Base-by-base conservation (phyloP, 2,113 vertebrate genomes). In the Cyrtonyx montezumae region DNA sequence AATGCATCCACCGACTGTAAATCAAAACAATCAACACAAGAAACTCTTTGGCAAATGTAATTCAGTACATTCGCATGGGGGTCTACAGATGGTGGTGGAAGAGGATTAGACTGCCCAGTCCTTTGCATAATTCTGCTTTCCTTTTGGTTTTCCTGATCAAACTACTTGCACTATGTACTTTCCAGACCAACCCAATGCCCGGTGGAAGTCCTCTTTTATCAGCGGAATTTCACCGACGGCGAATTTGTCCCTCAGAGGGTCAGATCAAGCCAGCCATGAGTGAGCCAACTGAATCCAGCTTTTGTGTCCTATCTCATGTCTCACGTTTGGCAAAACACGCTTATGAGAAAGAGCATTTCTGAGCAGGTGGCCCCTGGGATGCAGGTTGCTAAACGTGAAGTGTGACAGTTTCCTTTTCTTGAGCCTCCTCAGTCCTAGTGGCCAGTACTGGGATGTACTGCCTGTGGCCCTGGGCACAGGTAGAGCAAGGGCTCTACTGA, bases 31-130 rank as follows among this genome's bases (percentile, higher is more conserved):
- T 85, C 98, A 98, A 97, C 97, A 98, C 97, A 98, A 98, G 98
- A 97, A 98, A 98, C 97, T 98, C 98, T 99, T 99, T 99, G 98
- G 98, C 98, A 98, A 98, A 98, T 98, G 98, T 98, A 97, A 97
- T 98, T 96, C 97, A 96, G 94, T 98, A 98, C 98, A 98, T 98
- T 98, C 97, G 98, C 97, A 97, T 98, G 95, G 97, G 96, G 97
- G 97, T 97, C 95, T 96, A 96, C 97, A 96, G 93, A 94, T 96
- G 94, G 93, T 90, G 94, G 91, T 90, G 88, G 94, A 87, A 95
- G 92, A 96, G 96, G 95, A 94, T 91, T 95, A 95, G 92, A 68
- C 73, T 94, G 94, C 84, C 85, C 93, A 65, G 90, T 88, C 86
- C 81, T 89, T 94, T 93, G 85, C 55, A 81, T 91, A 94, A 93